Evolutionary conservation across 2,888 invertebrate genomes (phyloP), one percentile per base, ranked within the genome.

Genomic region (Drosophila recens): DNA sequence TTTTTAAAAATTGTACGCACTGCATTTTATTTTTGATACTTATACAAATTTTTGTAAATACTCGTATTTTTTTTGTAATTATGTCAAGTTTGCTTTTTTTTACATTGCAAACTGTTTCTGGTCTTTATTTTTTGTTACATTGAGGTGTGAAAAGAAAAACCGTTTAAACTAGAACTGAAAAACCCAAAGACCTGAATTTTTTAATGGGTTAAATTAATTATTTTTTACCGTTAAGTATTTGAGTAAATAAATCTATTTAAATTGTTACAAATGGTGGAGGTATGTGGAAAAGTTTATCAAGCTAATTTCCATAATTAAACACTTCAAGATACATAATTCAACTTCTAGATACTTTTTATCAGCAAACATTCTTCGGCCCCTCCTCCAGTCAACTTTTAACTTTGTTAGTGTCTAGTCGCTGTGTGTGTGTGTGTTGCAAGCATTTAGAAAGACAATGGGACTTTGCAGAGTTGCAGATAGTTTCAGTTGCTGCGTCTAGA

Each of bases 51-150:
- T 75, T 57, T 72, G 67, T 78, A 51, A 63, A 67, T 71, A 67
- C 8, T 30, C 30, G 30, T 8, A 2, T 65, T 67, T 85, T 82
- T 87, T 89, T 72, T 80, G 67, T 78, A 84, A 89, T 87, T 87
- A 65, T 83, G 83, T 83, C 83, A 83, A 83, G 83, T 89, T 87
- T 89, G 89, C 71, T 87, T 66, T 77, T 85, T 83, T 82, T 66
- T 67, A 43, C 38, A 65, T 20, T 17, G 10, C 54, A 11, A 54
- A 53, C 3, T 9, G 53, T 33, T 42, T 52, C 42, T 57, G 46
- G 30, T 30, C 8, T 30, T 27, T 36, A 27, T 70, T 70, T 72
- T 53, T 71, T 74, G 20, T 53, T 64, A 48, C 51, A 61, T 53
- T 67, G 64, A 74, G 82, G 72, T 76, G 77, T 52, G 77, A 80